These are phyloP conservation scores for Sparidentex hasta DNA, from an alignment of 2,797 vertebrate genomes.

Conservation along the genomic window DNA sequence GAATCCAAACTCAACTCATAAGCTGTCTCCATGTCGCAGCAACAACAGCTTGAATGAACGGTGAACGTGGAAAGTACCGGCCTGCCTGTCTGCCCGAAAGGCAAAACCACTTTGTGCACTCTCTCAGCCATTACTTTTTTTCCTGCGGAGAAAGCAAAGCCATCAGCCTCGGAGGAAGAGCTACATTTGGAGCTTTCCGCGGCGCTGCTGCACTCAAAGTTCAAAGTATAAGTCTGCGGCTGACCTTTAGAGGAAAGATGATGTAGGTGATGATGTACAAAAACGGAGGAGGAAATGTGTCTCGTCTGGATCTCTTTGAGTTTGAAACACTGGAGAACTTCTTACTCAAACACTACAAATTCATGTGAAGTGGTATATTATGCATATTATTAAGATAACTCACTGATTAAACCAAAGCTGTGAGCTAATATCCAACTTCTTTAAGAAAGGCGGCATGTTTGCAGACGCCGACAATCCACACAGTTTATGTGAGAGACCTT, in stretches of 20 bases:
- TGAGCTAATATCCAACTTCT: background rate
- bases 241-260: slow-evolving; percentile 48
- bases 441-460: slow-evolving; percentile 3
- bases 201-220: slow-evolving; percentile 17
- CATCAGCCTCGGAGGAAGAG: slow-evolving; percentile 1
- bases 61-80: slow-evolving; percentile 19
- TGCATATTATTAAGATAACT: background rate
- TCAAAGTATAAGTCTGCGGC: slow-evolving; percentile 31
- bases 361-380: background rate
- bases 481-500: slow-evolving; percentile 31
- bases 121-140: slow-evolving; percentile 19
- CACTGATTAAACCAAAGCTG: background rate
- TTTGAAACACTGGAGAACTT: background rate
- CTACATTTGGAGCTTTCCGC: background rate
- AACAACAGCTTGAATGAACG: slow-evolving; percentile 20
- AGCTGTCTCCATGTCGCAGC: slow-evolving; percentile 5
- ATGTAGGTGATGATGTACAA: slow-evolving; percentile 11
- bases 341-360: background rate
- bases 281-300: slow-evolving; percentile 8
- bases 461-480: too few species aligned
- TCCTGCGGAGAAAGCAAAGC: slow-evolving; percentile 9
- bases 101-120: slow-evolving; percentile 26
- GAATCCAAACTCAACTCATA: slow-evolving; percentile 22
- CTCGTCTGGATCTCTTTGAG: background rate
- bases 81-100: background rate